A percentile compares a stretch with the other conserved stretches of the same genome.
These are phyloP conservation scores for Calidris pygmaea DNA, from an alignment of 2,113 vertebrate species.

Conservation along the genomic window DNA sequence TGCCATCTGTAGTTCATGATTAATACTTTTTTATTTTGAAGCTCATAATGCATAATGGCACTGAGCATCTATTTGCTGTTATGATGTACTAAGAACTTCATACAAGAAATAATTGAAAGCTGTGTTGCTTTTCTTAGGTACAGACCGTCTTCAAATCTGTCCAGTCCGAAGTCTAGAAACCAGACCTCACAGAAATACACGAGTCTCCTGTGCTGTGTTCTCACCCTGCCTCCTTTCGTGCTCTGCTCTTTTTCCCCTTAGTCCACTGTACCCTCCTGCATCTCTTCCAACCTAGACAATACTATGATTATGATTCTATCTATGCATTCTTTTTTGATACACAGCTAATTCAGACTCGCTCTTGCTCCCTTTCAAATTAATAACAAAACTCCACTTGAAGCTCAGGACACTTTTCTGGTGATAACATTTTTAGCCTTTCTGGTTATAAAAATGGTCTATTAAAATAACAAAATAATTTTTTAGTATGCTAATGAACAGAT, in stretches of 20 bases:
- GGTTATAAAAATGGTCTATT: background rate
- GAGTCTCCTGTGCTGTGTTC: background rate
- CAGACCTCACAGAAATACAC: background rate
- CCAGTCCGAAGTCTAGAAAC: background rate
- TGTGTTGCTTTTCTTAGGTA: background rate
- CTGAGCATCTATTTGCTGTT: background rate
- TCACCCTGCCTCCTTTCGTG: background rate
- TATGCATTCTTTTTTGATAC: background rate
- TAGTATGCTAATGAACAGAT: background rate
- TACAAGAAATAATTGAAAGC: background rate
- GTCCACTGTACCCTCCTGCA: background rate
- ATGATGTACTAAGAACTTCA: background rate
- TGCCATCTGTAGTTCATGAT: slow-evolving; percentile 36
- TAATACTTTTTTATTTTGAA: slow-evolving; percentile 14
- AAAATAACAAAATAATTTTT: background rate
- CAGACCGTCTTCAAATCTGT: background rate
- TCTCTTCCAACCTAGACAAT: background rate
- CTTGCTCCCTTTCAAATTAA: background rate
- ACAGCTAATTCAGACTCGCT: background rate
- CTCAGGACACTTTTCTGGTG: background rate
- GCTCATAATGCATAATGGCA: background rate
- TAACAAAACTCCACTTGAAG: background rate
- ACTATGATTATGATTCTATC: too few species aligned
- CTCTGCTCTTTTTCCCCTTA: background rate
- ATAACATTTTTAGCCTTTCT: background rate